These are phyloP conservation scores for Axis porcinus DNA, from an alignment of 2,113 vertebrate species.

Conservation along the genomic window DNA sequence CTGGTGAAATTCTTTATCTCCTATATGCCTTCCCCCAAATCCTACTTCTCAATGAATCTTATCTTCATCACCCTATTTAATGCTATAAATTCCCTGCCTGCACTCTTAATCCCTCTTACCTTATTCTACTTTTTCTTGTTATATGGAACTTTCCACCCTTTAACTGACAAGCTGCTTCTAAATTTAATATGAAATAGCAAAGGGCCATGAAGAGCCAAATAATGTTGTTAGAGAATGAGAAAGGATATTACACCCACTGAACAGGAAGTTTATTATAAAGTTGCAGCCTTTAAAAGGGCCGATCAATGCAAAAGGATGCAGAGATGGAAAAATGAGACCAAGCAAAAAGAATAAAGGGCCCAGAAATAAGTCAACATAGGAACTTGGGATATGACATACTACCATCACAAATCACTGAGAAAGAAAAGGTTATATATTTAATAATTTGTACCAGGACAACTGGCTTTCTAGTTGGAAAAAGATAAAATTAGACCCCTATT, in stretches of 20 bases:
- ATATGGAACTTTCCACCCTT: background rate
- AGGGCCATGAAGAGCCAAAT: background rate
- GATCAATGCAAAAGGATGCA: background rate
- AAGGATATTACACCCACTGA: background rate
- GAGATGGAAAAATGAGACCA: background rate
- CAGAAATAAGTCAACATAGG: background rate
- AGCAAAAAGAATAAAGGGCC: background rate
- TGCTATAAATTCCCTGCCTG: background rate
- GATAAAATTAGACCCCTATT: background rate
- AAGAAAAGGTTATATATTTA: background rate
- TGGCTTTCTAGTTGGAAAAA: slow-evolving; percentile 22
- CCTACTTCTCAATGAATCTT: background rate
- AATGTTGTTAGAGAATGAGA: background rate
- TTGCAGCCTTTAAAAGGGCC: background rate
- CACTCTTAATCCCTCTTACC: background rate
- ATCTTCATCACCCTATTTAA: background rate
- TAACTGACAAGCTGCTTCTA: background rate
- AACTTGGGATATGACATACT: background rate
- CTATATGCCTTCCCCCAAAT: background rate
- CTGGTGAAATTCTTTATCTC: background rate
- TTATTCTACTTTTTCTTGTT: background rate
- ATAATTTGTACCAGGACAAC: background rate
- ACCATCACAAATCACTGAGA: background rate
- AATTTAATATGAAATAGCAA: background rate
- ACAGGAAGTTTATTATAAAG: background rate